A percentile compares a stretch with the other conserved stretches of the same genome.
These are phyloP conservation scores for Protosalanx chinensis DNA, from an alignment of 2,797 vertebrate species.

Conservation along the genomic window DNA sequence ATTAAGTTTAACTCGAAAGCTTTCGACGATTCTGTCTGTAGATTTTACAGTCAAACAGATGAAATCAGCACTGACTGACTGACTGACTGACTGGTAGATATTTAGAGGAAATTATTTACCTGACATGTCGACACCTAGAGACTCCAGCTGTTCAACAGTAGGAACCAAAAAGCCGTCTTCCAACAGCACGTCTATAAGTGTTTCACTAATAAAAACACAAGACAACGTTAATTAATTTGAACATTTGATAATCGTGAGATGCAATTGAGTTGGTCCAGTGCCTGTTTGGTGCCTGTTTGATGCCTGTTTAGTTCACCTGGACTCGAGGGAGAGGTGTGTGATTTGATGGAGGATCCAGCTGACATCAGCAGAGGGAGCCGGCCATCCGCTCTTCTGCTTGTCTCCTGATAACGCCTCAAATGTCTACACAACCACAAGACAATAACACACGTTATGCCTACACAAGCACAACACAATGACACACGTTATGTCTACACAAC, in stretches of 20 bases:
- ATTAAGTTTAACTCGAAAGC: not conserved
- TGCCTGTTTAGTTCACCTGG: slow-evolving; percentile 45
- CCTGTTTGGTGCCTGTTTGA: not conserved
- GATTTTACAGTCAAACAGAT: not conserved
- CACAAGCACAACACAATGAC: slow-evolving; percentile 4
- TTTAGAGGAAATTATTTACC: slow-evolving; percentile 46
- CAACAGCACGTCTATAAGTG: slow-evolving; percentile 65
- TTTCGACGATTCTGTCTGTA: not conserved
- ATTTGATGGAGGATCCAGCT: slow-evolving; percentile 88
- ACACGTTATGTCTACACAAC: too few species aligned
- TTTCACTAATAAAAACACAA: slow-evolving; percentile 29
- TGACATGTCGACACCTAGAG: slow-evolving; percentile 75
- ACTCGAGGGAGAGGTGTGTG: slow-evolving; percentile 80
- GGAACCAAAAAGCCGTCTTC: slow-evolving; percentile 83
- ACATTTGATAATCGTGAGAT: not conserved
- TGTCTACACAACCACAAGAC: slow-evolving; percentile 52
- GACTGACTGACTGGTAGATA: not conserved
- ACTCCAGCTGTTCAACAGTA: slow-evolving; percentile 80
- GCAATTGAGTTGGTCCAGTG: not conserved
- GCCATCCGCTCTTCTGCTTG: slow-evolving; percentile 65
- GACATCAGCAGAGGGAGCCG: slow-evolving; percentile 76
- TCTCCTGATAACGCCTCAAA: slow-evolving; percentile 63
- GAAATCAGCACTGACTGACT: not conserved
- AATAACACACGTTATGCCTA: not conserved
- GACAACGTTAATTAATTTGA: not conserved